Evolutionary conservation across 2,797 vertebrate genomes (phyloP).

Genomic region (Liasis olivaceus): DNA sequence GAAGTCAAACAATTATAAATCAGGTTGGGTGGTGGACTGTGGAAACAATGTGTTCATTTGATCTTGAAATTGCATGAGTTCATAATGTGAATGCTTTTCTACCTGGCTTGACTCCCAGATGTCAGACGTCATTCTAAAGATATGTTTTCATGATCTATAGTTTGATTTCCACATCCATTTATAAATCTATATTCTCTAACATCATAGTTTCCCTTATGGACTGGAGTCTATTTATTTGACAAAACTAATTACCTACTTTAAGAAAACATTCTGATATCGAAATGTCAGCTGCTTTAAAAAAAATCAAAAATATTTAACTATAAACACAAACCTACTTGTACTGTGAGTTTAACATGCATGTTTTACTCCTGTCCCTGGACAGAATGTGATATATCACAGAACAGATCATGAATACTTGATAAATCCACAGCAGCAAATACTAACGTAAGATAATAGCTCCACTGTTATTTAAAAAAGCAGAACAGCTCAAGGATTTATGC

Average conservation of each 20-base stretch:
- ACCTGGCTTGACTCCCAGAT: conserved; percentile 71
- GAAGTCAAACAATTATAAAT: conserved; percentile 60
- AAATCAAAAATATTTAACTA: conserved; percentile 38
- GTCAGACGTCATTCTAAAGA: conserved; percentile 66
- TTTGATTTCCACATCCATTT: conserved; percentile 57
- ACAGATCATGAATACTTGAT: conserved; percentile 44
- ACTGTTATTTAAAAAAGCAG: conserved; percentile 41
- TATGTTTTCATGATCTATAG: conserved; percentile 57
- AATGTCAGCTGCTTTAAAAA: not conserved
- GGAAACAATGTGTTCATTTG: conserved; percentile 67
- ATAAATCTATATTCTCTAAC: conserved; percentile 41
- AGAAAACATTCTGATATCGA: not conserved
- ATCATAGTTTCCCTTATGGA: conserved; percentile 28
- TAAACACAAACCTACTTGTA: conserved; percentile 21
- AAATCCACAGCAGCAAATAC: conserved; percentile 27
- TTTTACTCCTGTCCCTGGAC: conserved; percentile 33
- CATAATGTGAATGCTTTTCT: conserved; percentile 68
- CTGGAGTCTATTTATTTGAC: not conserved
- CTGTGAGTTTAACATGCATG: conserved; percentile 22
- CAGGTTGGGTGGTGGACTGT: conserved; percentile 61
- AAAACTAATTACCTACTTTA: conserved; percentile 29
- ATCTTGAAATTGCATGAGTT: conserved; percentile 62
- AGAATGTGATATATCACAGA: conserved; percentile 21
- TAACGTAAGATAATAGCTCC: conserved; percentile 43
- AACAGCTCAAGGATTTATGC: conserved; percentile 36